phyloP scores from a whole-genome alignment of 2,797 vertebrate species.

The Buceros bicornis region DNA sequence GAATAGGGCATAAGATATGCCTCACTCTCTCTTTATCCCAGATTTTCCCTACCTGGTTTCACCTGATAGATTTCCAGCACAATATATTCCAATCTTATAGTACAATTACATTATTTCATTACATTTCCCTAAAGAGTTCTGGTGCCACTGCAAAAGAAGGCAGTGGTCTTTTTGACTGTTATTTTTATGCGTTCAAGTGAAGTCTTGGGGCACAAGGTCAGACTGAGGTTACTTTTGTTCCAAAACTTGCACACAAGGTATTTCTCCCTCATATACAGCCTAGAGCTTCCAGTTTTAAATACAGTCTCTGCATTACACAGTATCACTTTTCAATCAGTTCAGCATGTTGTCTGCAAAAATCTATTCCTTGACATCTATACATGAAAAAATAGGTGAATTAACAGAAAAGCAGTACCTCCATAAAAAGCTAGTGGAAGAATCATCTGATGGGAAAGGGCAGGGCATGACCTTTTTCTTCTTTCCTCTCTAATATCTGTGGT shows the following conservation, averaged over 20 bases:
- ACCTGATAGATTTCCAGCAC: not conserved
- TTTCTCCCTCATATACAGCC: not conserved
- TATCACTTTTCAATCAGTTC: not conserved
- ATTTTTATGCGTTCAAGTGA: not conserved
- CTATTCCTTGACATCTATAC: not conserved
- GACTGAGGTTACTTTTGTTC: not conserved
- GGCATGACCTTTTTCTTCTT: not conserved
- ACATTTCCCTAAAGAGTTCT: not conserved
- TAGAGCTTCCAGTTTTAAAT: not conserved
- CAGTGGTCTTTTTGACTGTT: not conserved
- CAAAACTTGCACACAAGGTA: not conserved
- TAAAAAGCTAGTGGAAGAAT: not conserved
- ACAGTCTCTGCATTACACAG: not conserved
- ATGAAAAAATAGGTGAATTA: not conserved
- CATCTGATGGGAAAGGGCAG: not conserved
- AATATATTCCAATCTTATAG: not conserved
- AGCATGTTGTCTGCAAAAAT: not conserved
- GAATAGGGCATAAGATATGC: not conserved
- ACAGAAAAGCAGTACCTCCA: not conserved
- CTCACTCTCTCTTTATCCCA: not conserved
- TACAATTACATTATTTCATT: not conserved
- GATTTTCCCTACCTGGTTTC: not conserved
- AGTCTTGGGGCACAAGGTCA: not conserved
- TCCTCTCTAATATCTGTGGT: not conserved
- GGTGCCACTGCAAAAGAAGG: not conserved